Evolutionary conservation across 2,888 invertebrate genomes (phyloP), one percentile per base, ranked within the genome.

Genomic region (Cataglyphis altisquamis): DNA sequence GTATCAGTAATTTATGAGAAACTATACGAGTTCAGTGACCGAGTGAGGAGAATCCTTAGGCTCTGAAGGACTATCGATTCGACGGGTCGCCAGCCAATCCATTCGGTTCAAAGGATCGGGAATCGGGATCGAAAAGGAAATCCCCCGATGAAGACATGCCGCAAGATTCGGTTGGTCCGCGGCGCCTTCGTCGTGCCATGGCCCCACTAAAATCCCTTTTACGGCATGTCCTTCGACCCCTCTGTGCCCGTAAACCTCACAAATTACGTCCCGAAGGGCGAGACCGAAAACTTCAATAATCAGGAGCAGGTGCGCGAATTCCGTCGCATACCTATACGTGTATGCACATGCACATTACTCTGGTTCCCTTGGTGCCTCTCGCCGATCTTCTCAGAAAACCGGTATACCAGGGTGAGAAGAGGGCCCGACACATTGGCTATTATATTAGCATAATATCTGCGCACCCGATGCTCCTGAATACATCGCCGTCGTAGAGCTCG

Each of bases 361-460:
- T 9, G 48, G 25, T 12, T 64, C 29, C 32, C 57, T 70, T 64
- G 32, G 29, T 21, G 29, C 25, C 67, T 5, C 48, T 12, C 15
- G 32, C 48, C 57, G 63, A 62, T 81, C 80, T 77, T 64, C 45
- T 48, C 70, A 63, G 80, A 60, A 85, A 83, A 84, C 52, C 74
- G 68, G 62, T 18, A 72, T 55, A 41, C 64, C 73, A 55, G 77
- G 77, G 63, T 67, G 88, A 81, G 83, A 85, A 74, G 60, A 80
- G 75, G 72, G 68, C 48, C 62, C 48, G 48, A 52, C 48, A 64
- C 84, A 84, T 57, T 70, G 63, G 41, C 67, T 85, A 87, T 90
- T 89, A 86, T 89, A 91, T 91, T 92, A 88, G 86, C 90, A 90
- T 90, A 91, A 91, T 91, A 90, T 88, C 88, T 83, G 84, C 48